Evolutionary conservation across 2,888 invertebrate genomes (phyloP), one percentile per base, ranked within the genome.

Genomic region (Sabatieria punctata): DNA sequence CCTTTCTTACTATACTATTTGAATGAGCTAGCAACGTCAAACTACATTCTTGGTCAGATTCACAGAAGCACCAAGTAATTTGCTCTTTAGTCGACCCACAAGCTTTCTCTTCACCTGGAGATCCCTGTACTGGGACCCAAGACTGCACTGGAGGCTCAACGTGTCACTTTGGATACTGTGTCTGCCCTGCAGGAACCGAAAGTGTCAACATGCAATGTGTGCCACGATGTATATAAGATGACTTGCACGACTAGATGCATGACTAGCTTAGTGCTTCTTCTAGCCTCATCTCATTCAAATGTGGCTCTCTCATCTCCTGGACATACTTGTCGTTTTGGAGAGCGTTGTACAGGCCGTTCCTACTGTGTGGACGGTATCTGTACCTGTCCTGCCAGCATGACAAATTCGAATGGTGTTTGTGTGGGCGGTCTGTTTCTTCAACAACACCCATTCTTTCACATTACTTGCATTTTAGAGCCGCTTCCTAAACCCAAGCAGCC

Each of bases 91-190:
- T 15, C 22, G 41, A 41, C 19, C 8, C 11, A n/a, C 15, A 6
- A 18, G 23, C 15, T 13, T 41, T 41, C 19, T 45, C 45, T 4
- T 18, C 33, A 52, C 22, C 50, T 48, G 58, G 58, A 6, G 52
- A 54, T 36, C 45, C 47, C 22, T 58, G 58, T 44, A 37, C 38
- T 13, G 23, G 35, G 4, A 50, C 53, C 18, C 39, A 51, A 1
- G 56, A 58, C 24, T 58, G 58, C 41, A 54, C 55, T 1, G 39
- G 43, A 1, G 48, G 52, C 18, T 50, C 60, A 6, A 54, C 54
- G 45, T 62, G 62, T 43, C 48, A 53, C 25, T 46, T 54, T 15
- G 54, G 52, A 4, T 35, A 54, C 23, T 62, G 62, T 41, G 52
- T 58, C 25, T 62, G 62, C 37, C 56, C 57, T 41, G 50, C 52